Evolutionary conservation across 2,888 invertebrate species (phyloP), one percentile per base, ranked within the genome.

Genomic region (Scelioninae gen. 2): DNA sequence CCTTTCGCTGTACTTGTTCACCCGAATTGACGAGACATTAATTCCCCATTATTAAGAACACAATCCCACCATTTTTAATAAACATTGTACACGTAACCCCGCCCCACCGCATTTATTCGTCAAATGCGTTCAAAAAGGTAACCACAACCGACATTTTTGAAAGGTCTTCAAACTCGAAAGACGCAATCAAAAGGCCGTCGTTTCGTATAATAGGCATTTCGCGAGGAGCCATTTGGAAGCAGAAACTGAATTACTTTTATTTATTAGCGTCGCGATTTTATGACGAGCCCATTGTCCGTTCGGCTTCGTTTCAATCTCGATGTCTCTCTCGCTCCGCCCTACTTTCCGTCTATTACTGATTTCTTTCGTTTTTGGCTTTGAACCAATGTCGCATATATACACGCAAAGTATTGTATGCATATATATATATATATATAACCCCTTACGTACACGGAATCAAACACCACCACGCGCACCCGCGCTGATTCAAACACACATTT

Each of bases 281-380:
- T 65, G 71, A 65, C 41, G 58, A 64, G 37, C 52, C n/a, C 65
- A 72, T 72, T 72, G 71, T 72, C 60, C 60, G 43, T 58, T 58
- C 31, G 35, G 58, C 52, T 64, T 72, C 64, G 64, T 72, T 72
- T 65, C 65, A 65, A 53, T 60, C 60, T 68, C 58, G 63, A 41
- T 39, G 19, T 55, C 48, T 37, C 39, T 11, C 58, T 67, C 48
- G 18, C 25, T 57, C 19, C 60, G 41, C 45, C 35, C 57, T 15
- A 13, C 45, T 45, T 58, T 71, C 28, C 33, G 39, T 61, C 65
- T 60, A 58, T 70, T 65, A 65, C 61, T 50, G 70, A 70, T 70
- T 70, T 70, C 71, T 67, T 71, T 57, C 57, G 52, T 68, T 74
- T 74, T 74, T 74, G 74, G 74, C 74, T 53, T 10, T 22, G 31